A percentile compares a stretch with the other conserved stretches of the same genome.
phyloP scores from a whole-genome alignment of 2,888 invertebrate genomes.

The Muscina levida region DNA sequence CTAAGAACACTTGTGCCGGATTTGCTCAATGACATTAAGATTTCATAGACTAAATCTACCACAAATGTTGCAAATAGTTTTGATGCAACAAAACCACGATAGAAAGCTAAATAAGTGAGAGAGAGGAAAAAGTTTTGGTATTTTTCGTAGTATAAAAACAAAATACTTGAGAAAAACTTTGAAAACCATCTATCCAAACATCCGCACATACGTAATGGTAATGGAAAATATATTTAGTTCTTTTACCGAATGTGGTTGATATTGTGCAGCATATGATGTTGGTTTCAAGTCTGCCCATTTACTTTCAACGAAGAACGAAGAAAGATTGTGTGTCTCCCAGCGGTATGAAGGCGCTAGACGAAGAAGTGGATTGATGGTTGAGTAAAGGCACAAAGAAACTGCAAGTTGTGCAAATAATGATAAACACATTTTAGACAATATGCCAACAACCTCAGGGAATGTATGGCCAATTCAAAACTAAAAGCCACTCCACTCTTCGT shows the following conservation, averaged over 20 bases:
- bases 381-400: conserved; percentile 57
- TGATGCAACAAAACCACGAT: conserved; percentile 48
- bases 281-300: conserved; percentile 58
- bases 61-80: conserved; percentile 65
- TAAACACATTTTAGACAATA: conserved; percentile 57
- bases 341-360: conserved; percentile 13
- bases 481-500: conserved; percentile 69
- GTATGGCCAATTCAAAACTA: conserved; percentile 69
- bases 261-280: conserved; percentile 51
- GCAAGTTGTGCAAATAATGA: conserved; percentile 76
- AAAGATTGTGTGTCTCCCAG: conserved; percentile 52
- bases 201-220: conserved; percentile 47
- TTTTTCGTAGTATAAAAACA: conserved; percentile 37
- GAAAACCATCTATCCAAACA: conserved; percentile 17
- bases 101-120: conserved; percentile 11
- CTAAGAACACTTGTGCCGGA: conserved; percentile 57
- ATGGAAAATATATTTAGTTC: conserved; percentile 60
- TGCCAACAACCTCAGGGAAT: conserved; percentile 68
- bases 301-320: conserved; percentile 13
- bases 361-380: conserved; percentile 22
- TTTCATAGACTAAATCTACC: conserved; percentile 63
- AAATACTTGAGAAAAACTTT: conserved; percentile 45
- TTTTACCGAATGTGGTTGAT: conserved; percentile 24
- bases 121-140: not conserved
- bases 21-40: conserved; percentile 47